Conservation (phyloP, 35 echinoderm and acorn worm species). For the Strongylocentrotus purpuratus region DNA sequence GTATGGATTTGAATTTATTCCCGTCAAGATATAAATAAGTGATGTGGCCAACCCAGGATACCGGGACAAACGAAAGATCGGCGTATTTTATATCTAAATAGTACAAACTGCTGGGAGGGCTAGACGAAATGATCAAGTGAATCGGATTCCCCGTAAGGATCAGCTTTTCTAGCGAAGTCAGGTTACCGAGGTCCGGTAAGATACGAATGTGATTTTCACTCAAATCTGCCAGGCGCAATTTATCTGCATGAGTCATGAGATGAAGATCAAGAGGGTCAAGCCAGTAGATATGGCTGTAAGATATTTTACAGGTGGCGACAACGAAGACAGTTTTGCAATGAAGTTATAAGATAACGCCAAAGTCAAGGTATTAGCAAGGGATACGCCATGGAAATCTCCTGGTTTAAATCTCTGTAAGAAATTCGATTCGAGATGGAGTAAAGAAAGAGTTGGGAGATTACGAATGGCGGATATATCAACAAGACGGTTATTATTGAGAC, state of each 20-base stretch:
- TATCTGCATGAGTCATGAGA: not conserved
- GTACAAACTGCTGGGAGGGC: not conserved
- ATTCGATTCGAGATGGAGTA: constrained; percentile 19
- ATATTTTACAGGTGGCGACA: not conserved
- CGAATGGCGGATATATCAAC: not conserved
- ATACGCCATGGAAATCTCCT: not conserved
- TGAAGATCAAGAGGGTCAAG: not conserved
- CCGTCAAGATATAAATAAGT: not conserved
- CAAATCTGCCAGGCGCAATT: not conserved
- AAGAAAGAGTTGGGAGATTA: constrained; percentile 10
- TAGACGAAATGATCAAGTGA: not conserved
- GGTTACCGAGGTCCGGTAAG: not conserved
- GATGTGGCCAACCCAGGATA: not conserved
- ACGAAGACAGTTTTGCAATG: not conserved
- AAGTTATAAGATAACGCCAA: not conserved
- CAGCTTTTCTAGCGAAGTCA: not conserved
- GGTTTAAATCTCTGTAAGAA: not conserved
- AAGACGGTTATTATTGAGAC: not conserved
- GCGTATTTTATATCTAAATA: not conserved
- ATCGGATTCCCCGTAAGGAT: not conserved
- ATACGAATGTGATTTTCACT: not conserved
- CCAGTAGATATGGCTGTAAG: not conserved
- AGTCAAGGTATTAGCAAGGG: not conserved
- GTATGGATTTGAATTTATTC: not conserved
- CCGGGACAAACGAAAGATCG: not conserved